Conservation (phyloP, 2,113 vertebrate genomes). For the Aspiorhynchus laticeps region DNA sequence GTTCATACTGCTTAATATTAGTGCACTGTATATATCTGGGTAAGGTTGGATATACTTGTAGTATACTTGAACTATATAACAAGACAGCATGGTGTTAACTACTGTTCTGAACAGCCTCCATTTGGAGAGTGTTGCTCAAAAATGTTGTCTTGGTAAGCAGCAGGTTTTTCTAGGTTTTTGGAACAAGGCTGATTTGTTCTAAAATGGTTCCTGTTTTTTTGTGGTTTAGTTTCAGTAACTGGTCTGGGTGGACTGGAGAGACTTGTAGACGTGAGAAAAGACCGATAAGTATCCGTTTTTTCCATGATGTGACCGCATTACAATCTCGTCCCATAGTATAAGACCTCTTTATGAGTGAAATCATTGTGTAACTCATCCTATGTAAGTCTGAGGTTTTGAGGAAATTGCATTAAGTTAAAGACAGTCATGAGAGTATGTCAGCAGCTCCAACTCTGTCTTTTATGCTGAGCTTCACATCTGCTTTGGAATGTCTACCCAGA, state of each 20-base stretch:
- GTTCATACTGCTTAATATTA: neutral
- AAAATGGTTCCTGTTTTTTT: neutral
- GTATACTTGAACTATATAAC: neutral
- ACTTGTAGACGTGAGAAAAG: neutral
- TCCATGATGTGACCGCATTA: neutral
- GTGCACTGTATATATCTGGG: too few species aligned
- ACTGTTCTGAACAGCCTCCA: neutral
- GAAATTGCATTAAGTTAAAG: neutral
- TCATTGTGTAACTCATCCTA: neutral
- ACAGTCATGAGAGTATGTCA: neutral
- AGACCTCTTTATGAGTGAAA: neutral
- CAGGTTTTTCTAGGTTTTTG: neutral
- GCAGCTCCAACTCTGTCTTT: neutral
- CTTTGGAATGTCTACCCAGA: neutral
- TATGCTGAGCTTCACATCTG: neutral
- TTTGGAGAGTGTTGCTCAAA: neutral
- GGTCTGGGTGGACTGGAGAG: neutral
- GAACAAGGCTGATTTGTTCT: neutral
- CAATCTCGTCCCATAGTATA: neutral
- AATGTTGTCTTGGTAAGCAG: neutral
- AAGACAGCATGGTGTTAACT: neutral
- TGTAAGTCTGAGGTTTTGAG: neutral
- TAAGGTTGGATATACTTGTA: neutral
- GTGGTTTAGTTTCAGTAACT: neutral
- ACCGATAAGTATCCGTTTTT: neutral